Evolutionary conservation across 2,113 vertebrate genomes (phyloP).

Genomic region (Percina caprodes): DNA sequence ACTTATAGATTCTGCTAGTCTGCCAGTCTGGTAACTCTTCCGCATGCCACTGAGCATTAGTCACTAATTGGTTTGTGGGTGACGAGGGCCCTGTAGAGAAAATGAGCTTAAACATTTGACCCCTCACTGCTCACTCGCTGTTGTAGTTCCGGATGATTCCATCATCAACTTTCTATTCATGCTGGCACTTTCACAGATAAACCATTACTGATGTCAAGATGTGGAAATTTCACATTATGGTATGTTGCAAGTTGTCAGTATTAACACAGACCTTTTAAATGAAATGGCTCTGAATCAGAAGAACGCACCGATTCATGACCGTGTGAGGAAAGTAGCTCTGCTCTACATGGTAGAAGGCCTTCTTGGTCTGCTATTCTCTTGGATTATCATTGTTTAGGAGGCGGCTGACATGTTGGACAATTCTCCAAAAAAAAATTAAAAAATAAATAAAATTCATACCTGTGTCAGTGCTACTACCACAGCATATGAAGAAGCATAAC

Average conservation of each 20-base stretch:
- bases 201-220: constrained; percentile 37
- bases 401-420: too few relatives aligned
- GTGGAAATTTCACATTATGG: neutral
- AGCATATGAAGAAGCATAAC: neutral
- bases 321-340: neutral
- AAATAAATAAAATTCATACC: neutral
- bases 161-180: constrained; percentile 31
- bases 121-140: constrained; percentile 9
- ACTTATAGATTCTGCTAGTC: constrained; percentile 49
- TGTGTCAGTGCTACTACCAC: neutral
- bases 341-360: too few relatives aligned
- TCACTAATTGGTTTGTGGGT: constrained; percentile 75
- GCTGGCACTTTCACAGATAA: constrained; percentile 5
- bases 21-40: constrained; percentile 56
- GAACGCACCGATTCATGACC: neutral
- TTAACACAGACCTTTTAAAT: constrained; percentile 21
- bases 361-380: neutral
- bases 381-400: too few relatives aligned
- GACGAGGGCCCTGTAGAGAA: constrained; percentile 36
- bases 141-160: constrained; percentile 26
- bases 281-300: too few relatives aligned
- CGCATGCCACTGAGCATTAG: constrained; percentile 72
- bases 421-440: neutral
- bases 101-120: constrained; percentile 65
- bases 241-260: constrained; percentile 11